Percentiles rank a stretch among this genome's conserved stretches.
These are phyloP conservation scores for Octodon degus DNA, from an alignment of 2,113 vertebrate genomes.

Conservation along the genomic window DNA sequence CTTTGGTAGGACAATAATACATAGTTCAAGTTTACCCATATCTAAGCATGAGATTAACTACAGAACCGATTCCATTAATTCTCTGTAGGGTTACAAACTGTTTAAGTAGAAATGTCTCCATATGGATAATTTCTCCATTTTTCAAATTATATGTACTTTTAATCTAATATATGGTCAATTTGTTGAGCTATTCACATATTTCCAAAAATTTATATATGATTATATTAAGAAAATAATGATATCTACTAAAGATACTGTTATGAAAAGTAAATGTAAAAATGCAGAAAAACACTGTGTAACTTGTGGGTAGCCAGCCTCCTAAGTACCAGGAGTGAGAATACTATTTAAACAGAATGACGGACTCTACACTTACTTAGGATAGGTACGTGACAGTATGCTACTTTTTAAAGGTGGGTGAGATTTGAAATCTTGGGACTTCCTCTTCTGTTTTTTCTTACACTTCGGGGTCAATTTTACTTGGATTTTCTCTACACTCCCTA, in stretches of 20 bases:
- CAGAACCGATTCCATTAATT: neutral
- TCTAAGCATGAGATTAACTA: neutral
- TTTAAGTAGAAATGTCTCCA: neutral
- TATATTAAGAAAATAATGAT: neutral
- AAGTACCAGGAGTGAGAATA: neutral
- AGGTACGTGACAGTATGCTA: too few species aligned
- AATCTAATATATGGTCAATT: neutral
- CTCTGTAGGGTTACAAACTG: neutral
- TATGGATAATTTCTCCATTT: neutral
- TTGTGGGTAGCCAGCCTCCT: neutral
- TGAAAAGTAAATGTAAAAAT: neutral
- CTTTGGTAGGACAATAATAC: neutral
- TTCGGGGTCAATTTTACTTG: neutral
- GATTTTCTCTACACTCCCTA: neutral
- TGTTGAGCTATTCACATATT: neutral
- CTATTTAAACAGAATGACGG: neutral
- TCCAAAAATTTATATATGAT: neutral
- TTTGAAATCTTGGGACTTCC: too few species aligned
- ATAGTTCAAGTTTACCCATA: neutral
- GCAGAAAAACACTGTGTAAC: neutral
- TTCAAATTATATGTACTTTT: neutral
- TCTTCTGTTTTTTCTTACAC: neutral
- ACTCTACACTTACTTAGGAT: neutral
- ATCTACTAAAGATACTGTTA: neutral
- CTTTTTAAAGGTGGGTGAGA: neutral